These are phyloP conservation scores for Dicerorhinus sumatrensis DNA, from an alignment of 2,113 vertebrate species.

Conservation along the genomic window DNA sequence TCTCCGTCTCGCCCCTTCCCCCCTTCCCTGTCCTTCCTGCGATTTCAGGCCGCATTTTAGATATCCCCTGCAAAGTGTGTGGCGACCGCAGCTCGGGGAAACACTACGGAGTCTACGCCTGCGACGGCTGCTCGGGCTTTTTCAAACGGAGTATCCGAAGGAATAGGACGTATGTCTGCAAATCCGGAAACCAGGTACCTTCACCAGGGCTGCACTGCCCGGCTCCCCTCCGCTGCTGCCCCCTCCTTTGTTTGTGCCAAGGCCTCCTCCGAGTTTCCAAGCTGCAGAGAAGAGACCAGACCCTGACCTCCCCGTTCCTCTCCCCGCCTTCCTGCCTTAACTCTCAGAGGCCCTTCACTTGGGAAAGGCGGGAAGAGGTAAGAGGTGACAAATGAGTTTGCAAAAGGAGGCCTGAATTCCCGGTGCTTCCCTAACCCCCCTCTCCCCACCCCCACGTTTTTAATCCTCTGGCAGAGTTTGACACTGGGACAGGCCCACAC, in stretches of 20 bases:
- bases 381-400: neutral
- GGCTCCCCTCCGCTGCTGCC: neutral
- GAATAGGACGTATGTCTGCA: slow-evolving; percentile 98
- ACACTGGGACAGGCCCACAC: neutral
- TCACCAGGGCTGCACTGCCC: neutral
- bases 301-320: neutral
- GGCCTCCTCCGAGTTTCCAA: neutral
- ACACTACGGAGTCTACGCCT: slow-evolving; percentile 99
- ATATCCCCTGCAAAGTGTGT: slow-evolving; percentile 99
- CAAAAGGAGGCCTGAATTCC: slow-evolving; percentile 30
- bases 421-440: neutral
- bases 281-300: neutral
- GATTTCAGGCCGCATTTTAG: slow-evolving; percentile 96
- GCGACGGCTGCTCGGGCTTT: slow-evolving; percentile 98
- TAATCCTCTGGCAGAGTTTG: neutral
- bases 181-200: slow-evolving; percentile 98
- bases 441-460: neutral
- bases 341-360: neutral
- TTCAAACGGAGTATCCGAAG: slow-evolving; percentile 99
- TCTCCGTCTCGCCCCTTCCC: slow-evolving; percentile 48
- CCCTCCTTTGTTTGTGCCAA: slow-evolving; percentile 8
- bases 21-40: slow-evolving; percentile 28
- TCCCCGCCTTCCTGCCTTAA: neutral
- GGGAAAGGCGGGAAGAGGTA: neutral
- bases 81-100: slow-evolving; percentile 98